phyloP scores from a whole-genome alignment of 2,797 vertebrate genomes.

The Lepilemur ruficaudatus region DNA sequence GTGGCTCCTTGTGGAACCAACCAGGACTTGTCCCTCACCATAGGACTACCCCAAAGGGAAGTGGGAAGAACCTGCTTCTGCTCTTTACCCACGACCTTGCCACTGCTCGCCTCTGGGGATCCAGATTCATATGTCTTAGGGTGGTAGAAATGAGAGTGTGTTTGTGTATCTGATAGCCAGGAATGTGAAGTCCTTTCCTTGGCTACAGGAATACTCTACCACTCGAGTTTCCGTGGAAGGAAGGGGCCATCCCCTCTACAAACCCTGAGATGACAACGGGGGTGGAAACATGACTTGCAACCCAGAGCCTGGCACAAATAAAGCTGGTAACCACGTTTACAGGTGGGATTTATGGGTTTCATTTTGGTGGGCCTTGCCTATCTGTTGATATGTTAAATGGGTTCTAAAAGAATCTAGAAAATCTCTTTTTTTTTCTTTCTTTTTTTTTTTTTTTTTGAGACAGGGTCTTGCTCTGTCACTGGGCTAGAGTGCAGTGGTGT shows the following conservation, averaged over 20 bases:
- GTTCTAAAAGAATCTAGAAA: neutral
- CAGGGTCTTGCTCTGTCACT: neutral
- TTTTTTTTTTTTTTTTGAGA: neutral
- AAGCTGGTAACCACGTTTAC: neutral
- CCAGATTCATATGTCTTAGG: neutral
- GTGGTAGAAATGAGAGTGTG: neutral
- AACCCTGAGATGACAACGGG: neutral
- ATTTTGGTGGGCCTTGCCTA: neutral
- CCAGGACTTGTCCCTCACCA: neutral
- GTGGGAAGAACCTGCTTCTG: neutral
- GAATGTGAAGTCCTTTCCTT: neutral
- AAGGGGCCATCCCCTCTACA: neutral
- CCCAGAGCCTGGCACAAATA: neutral
- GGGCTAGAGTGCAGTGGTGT: neutral
- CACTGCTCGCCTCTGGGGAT: neutral
- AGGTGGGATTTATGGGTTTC: neutral
- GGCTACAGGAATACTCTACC: neutral
- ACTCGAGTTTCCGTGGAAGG: neutral
- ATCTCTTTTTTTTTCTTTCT: neutral
- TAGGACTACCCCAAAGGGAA: neutral
- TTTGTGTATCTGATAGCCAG: neutral
- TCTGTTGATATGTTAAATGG: neutral
- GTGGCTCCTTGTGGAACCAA: neutral
- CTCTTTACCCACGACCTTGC: neutral
- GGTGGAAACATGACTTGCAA: neutral